A percentile compares a stretch with the other conserved stretches of the same genome.
phyloP scores from a whole-genome alignment of 2,797 vertebrate genomes.

The Onychomys torridus region DNA sequence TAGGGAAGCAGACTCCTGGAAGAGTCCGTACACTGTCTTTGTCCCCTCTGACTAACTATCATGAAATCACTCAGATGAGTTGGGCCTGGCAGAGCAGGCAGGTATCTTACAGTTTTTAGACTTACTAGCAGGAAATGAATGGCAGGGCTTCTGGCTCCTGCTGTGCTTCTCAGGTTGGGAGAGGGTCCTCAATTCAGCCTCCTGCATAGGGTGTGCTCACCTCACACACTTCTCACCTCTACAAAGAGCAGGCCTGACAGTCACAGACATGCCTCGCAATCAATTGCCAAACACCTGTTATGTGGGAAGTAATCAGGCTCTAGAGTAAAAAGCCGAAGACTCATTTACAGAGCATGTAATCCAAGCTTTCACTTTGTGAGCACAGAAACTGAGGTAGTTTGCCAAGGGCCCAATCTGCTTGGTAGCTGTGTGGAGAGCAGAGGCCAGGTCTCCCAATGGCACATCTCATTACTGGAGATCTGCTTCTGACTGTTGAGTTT shows the following conservation, averaged over 20 bases:
- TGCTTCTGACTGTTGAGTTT: background rate
- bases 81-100: background rate
- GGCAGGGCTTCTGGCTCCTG: background rate
- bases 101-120: background rate
- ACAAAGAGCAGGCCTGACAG: too few relatives aligned
- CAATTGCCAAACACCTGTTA: background rate
- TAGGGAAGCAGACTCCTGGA: background rate
- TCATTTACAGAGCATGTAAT: background rate
- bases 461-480: background rate
- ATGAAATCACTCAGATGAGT: background rate
- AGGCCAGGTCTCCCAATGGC: background rate
- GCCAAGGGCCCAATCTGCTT: background rate
- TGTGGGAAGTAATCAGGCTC: background rate
- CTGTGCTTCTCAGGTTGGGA: background rate
- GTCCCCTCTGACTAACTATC: background rate
- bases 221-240: too few relatives aligned
- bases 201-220: background rate
- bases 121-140: background rate
- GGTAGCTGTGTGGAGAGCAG: background rate
- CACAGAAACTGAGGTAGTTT: background rate
- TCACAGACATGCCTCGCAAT: background rate
- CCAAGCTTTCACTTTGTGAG: background rate
- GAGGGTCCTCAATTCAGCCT: background rate
- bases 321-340: background rate
- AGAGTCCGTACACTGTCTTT: background rate